Conservation (phyloP, 2,888 invertebrate species). For the Lycaena phlaeas region DNA sequence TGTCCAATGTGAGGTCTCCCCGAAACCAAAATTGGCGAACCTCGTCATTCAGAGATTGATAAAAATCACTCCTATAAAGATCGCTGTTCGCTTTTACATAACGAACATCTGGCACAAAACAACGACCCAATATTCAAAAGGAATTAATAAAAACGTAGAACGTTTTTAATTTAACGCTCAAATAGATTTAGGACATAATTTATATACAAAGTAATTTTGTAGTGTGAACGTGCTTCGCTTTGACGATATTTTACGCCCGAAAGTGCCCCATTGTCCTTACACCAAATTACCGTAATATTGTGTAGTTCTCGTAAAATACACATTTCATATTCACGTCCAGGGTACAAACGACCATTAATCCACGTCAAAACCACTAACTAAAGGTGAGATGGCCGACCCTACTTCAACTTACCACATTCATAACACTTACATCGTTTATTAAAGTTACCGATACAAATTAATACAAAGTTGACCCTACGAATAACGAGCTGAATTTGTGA, state of each 20-base stretch:
- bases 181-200: background rate
- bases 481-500: background rate
- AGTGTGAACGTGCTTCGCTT: constrained; percentile 1
- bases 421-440: background rate
- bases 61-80: no score
- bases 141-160: background rate
- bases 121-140: no score
- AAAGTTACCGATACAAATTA: background rate
- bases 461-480: background rate
- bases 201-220: constrained; percentile 1
- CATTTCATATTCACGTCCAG: constrained; percentile 31
- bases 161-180: background rate
- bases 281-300: constrained; percentile 8
- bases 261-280: constrained; percentile 2
- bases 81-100: no score
- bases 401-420: background rate
- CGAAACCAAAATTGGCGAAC: no score
- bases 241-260: constrained; percentile 4
- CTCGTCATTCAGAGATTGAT: no score
- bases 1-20: no score
- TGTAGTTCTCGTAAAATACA: constrained; percentile 22
- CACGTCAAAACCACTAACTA: constrained; percentile 31
- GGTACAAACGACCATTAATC: constrained; percentile 43
- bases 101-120: no score
- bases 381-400: background rate